Evolutionary conservation across 2,797 vertebrate genomes (phyloP).

Genomic region (Sebastes alutus): DNA sequence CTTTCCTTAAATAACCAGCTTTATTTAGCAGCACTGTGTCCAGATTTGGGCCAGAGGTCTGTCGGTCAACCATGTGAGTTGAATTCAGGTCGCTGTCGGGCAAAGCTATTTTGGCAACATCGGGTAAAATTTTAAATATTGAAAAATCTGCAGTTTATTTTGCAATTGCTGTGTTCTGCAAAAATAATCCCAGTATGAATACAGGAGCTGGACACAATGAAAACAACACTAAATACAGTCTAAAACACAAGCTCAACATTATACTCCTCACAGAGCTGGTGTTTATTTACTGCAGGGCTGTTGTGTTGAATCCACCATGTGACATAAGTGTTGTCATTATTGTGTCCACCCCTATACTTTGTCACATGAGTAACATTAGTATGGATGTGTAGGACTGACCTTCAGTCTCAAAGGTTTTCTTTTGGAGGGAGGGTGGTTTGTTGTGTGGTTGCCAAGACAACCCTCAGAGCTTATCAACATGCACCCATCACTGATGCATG

Average conservation of each 20-base stretch:
- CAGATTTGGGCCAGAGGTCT: not conserved
- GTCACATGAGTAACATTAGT: not conserved
- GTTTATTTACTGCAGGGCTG: not conserved
- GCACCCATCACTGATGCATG: not conserved
- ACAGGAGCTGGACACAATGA: not conserved
- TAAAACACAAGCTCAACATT: not conserved
- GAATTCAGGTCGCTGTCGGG: not conserved
- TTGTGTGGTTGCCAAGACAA: conserved; percentile 40
- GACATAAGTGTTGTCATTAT: not conserved
- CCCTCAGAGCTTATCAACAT: not conserved
- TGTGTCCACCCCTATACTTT: not conserved
- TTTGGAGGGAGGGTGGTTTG: not conserved
- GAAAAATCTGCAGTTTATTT: not conserved
- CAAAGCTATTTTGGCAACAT: too few relatives aligned
- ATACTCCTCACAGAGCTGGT: not conserved
- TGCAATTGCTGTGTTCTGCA: not conserved
- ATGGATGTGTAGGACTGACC: not conserved
- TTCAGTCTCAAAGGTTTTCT: not conserved
- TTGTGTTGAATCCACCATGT: not conserved
- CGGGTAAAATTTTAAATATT: too few relatives aligned
- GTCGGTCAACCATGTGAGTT: not conserved
- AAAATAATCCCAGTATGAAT: not conserved
- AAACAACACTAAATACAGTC: not conserved
- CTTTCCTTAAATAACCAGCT: not conserved
- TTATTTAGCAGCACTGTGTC: not conserved